Percentiles rank a stretch among this genome's conserved stretches.
Evolutionary conservation across 1,140 invertebrate genomes (phyloP).

Genomic region (Nylanderia fulva): DNA sequence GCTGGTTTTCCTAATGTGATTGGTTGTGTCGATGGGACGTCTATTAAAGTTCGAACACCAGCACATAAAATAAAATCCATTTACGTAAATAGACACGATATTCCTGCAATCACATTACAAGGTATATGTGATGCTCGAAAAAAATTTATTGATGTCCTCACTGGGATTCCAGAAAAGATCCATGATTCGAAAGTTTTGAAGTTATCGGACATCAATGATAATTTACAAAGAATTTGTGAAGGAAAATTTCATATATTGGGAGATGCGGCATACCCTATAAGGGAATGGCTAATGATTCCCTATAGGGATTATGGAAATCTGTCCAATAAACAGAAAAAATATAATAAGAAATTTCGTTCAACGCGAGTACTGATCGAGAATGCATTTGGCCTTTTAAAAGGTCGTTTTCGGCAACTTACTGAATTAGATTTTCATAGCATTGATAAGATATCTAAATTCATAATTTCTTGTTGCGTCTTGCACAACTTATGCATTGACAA

Average conservation of each 20-base stretch:
- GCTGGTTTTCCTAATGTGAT: constrained; percentile 7
- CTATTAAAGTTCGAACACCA: constrained; percentile 3
- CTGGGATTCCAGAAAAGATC: background rate
- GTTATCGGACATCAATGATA: background rate
- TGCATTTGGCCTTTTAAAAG: background rate
- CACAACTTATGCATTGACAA: constrained; percentile 3
- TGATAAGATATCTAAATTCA: constrained; percentile 23
- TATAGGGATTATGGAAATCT: constrained; percentile 29
- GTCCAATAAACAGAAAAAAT: background rate
- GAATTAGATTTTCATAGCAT: constrained; percentile 8
- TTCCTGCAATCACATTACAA: background rate
- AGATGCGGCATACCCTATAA: constrained; percentile 7
- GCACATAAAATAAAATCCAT: background rate
- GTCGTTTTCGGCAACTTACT: constrained; percentile 13
- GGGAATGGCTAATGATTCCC: constrained; percentile 5
- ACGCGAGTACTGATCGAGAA: constrained; percentile 14
- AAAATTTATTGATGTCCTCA: background rate
- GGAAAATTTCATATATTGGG: constrained; percentile 11
- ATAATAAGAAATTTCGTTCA: constrained; percentile 1
- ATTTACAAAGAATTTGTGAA: constrained; percentile 2
- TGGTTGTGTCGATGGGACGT: constrained; percentile 1
- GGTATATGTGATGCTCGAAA: background rate
- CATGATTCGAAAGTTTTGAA: background rate
- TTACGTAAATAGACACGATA: background rate
- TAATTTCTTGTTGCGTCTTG: constrained; percentile 5